Conservation (phyloP, 2,888 invertebrate species). For the Euzophera pinguis region DNA sequence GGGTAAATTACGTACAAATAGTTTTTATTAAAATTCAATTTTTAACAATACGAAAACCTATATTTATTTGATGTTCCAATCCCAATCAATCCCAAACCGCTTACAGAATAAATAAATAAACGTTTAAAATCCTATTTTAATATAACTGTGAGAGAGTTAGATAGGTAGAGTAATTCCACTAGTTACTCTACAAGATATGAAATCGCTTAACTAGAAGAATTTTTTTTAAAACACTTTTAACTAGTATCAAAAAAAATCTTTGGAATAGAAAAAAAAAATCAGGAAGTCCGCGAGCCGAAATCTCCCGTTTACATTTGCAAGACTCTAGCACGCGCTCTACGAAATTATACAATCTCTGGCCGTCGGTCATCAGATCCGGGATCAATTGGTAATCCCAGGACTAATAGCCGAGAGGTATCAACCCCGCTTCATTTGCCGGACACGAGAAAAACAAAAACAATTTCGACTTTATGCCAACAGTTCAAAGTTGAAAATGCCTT, state of each 20-base stretch:
- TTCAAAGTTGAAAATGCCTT: slow-evolving; percentile 14
- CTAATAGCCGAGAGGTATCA: slow-evolving; percentile 61
- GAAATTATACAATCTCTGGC: not conserved
- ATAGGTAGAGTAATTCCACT: too few relatives aligned
- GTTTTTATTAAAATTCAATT: not conserved
- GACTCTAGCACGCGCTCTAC: not conserved
- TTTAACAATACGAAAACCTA: not conserved
- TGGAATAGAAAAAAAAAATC: too few relatives aligned
- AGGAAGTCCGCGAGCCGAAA: not conserved
- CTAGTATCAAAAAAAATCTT: too few relatives aligned
- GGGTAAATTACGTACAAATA: slow-evolving; percentile 2
- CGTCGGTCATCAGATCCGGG: slow-evolving; percentile 67
- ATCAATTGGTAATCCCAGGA: slow-evolving; percentile 69
- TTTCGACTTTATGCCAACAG: slow-evolving; percentile 11
- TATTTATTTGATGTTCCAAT: not conserved
- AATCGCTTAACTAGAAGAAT: too few relatives aligned
- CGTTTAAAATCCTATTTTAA: slow-evolving; percentile 49
- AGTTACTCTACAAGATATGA: too few relatives aligned
- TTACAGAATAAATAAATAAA: slow-evolving; percentile 54
- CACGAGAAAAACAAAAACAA: slow-evolving; percentile 11
- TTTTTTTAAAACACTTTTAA: too few relatives aligned
- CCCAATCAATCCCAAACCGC: slow-evolving; percentile 11
- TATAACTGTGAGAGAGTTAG: slow-evolving; percentile 40
- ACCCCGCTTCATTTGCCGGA: slow-evolving; percentile 34
- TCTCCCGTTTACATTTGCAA: not conserved